These are phyloP conservation scores for Tenualosa thibaudeaui DNA, from an alignment of 2,797 vertebrate genomes.

Conservation along the genomic window DNA sequence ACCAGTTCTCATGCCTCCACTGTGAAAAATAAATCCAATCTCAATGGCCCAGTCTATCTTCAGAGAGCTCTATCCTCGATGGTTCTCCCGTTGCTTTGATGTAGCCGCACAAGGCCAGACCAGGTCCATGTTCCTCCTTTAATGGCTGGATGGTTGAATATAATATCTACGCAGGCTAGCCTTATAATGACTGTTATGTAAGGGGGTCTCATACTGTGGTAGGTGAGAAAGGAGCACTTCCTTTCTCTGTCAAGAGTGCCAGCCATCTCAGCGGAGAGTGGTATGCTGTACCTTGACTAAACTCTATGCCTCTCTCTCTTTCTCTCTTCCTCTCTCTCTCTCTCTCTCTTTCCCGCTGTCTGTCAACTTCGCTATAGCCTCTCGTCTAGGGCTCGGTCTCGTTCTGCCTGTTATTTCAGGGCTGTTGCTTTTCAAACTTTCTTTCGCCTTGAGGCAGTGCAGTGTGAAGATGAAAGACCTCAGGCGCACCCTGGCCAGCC, in stretches of 20 bases:
- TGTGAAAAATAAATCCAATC: background rate
- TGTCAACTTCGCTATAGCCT: background rate
- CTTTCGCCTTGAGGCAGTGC: background rate
- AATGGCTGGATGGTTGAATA: background rate
- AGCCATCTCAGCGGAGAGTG: background rate
- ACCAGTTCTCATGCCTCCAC: background rate
- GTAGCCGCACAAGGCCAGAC: background rate
- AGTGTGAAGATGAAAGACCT: constrained; percentile 1
- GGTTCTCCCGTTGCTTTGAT: background rate
- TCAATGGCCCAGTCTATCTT: background rate
- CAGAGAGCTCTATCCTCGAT: background rate
- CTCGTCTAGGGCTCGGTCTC: background rate
- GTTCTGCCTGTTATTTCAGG: background rate
- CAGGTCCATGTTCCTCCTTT: background rate
- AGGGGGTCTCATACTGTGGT: background rate
- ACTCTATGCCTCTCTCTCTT: background rate
- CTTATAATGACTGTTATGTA: constrained; percentile 16
- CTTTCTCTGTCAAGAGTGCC: background rate
- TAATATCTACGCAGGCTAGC: background rate
- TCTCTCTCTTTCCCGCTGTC: background rate
- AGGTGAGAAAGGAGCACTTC: background rate
- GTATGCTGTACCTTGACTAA: background rate
- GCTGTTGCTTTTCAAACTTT: background rate
- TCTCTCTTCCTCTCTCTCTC: no score
- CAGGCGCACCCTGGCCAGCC: no score